These are phyloP conservation scores for Sphaerophoria rueppellii DNA, from an alignment of 2,888 invertebrate genomes.

Conservation along the genomic window DNA sequence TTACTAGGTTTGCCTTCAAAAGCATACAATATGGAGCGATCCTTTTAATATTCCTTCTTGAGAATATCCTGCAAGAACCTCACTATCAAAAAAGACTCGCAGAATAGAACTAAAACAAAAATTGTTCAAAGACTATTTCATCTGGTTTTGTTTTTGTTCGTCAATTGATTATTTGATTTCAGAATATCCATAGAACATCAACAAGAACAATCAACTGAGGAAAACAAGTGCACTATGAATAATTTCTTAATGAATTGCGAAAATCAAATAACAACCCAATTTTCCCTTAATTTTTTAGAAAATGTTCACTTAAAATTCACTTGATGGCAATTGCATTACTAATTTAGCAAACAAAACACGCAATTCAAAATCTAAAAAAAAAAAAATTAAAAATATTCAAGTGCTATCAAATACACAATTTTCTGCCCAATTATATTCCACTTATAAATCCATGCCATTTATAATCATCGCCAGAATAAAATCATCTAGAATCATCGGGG, in stretches of 20 bases:
- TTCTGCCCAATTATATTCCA: slow-evolving; percentile 66
- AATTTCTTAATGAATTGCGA: slow-evolving; percentile 4
- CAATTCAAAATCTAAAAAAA: neutral
- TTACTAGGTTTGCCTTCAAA: too few relatives aligned
- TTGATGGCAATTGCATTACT: slow-evolving; percentile 48
- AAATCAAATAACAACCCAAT: neutral
- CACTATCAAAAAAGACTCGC: too few relatives aligned
- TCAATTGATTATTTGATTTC: too few relatives aligned
- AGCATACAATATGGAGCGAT: too few relatives aligned
- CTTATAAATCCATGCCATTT: slow-evolving; percentile 51
- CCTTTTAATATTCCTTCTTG: too few relatives aligned
- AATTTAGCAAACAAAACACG: slow-evolving; percentile 31
- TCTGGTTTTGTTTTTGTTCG: too few relatives aligned
- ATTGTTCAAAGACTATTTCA: too few relatives aligned
- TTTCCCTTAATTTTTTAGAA: neutral
- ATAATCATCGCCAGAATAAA: slow-evolving; percentile 19
- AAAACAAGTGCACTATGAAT: neutral
- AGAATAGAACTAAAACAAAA: too few relatives aligned
- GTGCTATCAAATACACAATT: slow-evolving; percentile 61
- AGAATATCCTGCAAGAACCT: too few relatives aligned
- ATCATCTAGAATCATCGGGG: slow-evolving; percentile 34
- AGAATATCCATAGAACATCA: neutral
- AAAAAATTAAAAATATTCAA: slow-evolving; percentile 28
- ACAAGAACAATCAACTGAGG: neutral
- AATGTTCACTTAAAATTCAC: slow-evolving; percentile 34